Percentiles rank a stretch among this genome's conserved stretches.
Evolutionary conservation across 1,140 invertebrate genomes (phyloP).

Genomic region (Zaprionus lachaisei): DNA sequence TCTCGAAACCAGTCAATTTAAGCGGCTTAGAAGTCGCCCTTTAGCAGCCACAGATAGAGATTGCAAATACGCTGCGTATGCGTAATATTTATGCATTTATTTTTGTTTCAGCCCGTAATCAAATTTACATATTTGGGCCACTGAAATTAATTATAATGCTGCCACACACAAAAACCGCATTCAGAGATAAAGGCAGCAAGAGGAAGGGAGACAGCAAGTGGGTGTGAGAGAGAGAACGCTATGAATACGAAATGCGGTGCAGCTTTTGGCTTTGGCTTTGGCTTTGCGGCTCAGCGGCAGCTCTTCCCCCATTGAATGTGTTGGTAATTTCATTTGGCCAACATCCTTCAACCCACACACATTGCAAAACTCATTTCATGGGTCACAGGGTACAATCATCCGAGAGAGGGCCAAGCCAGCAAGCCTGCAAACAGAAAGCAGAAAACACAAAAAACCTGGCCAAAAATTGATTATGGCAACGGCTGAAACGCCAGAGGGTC

Average conservation of each 20-base stretch:
- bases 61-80: constrained; percentile 61
- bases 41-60: constrained; percentile 20
- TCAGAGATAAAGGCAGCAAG: constrained; percentile 14
- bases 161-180: constrained; percentile 40
- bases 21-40: constrained; percentile 66
- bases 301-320: constrained; percentile 52
- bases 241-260: constrained; percentile 77
- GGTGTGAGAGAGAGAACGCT: constrained; percentile 31
- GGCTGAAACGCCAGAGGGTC: constrained; percentile 50
- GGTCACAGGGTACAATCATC: constrained; percentile 76
- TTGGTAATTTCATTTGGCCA: constrained; percentile 63
- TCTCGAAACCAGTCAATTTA: constrained; percentile 67
- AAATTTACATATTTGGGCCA: constrained; percentile 78
- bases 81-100: constrained; percentile 68
- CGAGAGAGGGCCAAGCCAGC: constrained; percentile 28
- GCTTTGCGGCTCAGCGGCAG: constrained; percentile 67
- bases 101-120: constrained; percentile 67
- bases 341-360: constrained; percentile 46
- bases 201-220: constrained; percentile 1
- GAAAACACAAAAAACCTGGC: constrained; percentile 55
- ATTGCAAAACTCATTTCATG: constrained; percentile 82
- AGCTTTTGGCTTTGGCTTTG: constrained; percentile 69
- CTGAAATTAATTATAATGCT: constrained; percentile 78
- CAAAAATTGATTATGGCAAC: constrained; percentile 79
- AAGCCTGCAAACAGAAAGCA: constrained; percentile 36